Evolutionary conservation across 2,113 vertebrate species (phyloP).

Genomic region (Oncorhynchus nerka): DNA sequence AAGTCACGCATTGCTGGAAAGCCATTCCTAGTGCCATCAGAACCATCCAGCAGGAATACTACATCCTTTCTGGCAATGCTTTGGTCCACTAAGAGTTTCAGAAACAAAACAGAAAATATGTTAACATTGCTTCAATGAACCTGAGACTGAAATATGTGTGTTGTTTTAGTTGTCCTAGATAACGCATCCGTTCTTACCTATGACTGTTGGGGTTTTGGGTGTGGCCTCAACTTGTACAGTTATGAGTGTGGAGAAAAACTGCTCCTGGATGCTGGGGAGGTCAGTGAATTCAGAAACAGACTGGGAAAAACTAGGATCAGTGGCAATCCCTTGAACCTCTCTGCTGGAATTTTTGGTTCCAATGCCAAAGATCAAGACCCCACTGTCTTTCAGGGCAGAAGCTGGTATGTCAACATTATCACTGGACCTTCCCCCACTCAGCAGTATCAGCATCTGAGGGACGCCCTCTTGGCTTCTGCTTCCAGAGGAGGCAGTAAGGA

Average conservation of each 20-base stretch:
- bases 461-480: no score
- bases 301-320: constrained; percentile 29
- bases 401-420: background rate
- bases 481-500: no score
- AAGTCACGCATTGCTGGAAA: no score
- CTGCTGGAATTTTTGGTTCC: no score
- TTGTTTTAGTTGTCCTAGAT: background rate
- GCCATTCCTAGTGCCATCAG: no score
- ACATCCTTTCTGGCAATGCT: background rate
- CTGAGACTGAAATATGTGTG: background rate
- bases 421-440: no score
- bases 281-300: constrained; percentile 45
- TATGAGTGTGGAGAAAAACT: constrained; percentile 31
- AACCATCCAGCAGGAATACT: no score
- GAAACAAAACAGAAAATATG: background rate
- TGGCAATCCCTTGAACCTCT: background rate
- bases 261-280: constrained; percentile 37
- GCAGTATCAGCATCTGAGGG: no score
- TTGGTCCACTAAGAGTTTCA: constrained; percentile 8
- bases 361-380: background rate
- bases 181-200: background rate
- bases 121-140: background rate
- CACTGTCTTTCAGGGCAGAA: background rate
- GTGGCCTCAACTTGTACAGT: background rate
- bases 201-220: constrained; percentile 3